Percentiles rank a stretch among this genome's conserved stretches.
These are phyloP conservation scores for Ptychochromis oligacanthus DNA, from an alignment of 2,113 vertebrate genomes.

Conservation along the genomic window DNA sequence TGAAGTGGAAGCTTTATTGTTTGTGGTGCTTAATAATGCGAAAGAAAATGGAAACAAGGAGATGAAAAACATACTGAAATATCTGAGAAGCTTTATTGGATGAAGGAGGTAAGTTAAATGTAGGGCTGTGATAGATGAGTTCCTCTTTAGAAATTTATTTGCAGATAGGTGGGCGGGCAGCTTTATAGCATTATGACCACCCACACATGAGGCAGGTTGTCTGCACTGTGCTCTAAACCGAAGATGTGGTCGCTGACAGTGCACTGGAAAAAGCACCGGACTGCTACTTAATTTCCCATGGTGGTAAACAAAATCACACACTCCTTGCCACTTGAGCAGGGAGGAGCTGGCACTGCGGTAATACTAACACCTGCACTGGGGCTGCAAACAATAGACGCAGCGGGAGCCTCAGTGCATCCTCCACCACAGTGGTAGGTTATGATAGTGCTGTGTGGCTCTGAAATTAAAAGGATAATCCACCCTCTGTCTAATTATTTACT, in stretches of 20 bases:
- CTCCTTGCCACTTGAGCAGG: constrained; percentile 45
- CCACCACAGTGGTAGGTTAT: background rate
- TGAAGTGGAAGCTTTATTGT: background rate
- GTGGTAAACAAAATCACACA: constrained; percentile 68
- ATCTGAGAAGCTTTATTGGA: background rate
- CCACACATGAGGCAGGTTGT: constrained; percentile 29
- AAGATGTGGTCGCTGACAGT: constrained; percentile 61
- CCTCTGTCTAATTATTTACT: constrained; percentile 10
- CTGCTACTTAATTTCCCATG: constrained; percentile 73
- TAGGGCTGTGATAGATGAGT: background rate
- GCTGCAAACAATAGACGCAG: constrained; percentile 28
- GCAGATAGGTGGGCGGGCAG: constrained; percentile 25
- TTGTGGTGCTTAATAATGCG: background rate
- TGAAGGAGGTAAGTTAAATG: background rate
- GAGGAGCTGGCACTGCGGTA: constrained; percentile 62
- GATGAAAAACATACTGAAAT: background rate
- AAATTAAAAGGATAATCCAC: constrained; percentile 34
- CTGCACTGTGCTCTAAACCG: constrained; percentile 23
- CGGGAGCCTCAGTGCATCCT: constrained; percentile 15
- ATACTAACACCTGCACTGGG: constrained; percentile 39
- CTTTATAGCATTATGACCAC: constrained; percentile 10
- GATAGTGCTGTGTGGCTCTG: background rate
- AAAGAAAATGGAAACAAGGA: background rate
- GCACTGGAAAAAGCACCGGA: constrained; percentile 54
- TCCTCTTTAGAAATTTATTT: background rate